A percentile compares a stretch with the other conserved stretches of the same genome.
Conservation (phyloP, 2,888 invertebrate genomes). For the Drosophila cyrtoloma region DNA sequence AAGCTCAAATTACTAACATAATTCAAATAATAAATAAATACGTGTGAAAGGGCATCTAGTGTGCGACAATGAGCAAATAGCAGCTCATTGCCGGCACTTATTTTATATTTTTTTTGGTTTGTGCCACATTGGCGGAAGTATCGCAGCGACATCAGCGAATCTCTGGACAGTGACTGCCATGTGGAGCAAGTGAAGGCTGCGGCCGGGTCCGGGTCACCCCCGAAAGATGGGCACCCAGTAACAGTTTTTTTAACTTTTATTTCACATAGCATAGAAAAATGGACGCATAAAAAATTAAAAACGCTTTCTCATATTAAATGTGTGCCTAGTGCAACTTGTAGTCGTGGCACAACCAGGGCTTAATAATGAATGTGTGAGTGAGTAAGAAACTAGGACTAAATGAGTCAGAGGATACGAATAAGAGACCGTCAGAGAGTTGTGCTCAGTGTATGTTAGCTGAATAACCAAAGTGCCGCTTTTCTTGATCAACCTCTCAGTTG, state of each 20-base stretch:
- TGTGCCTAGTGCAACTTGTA: slow-evolving; percentile 59
- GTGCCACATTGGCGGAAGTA: slow-evolving; percentile 77
- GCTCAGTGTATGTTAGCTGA: background rate
- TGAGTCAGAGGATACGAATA: background rate
- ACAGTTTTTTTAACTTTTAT: slow-evolving; percentile 33
- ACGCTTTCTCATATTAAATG: slow-evolving; percentile 78
- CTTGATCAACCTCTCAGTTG: background rate
- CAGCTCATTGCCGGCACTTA: background rate
- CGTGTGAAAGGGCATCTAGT: slow-evolving; percentile 12
- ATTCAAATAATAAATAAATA: background rate
- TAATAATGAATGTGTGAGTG: slow-evolving; percentile 58
- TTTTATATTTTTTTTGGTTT: slow-evolving; percentile 34
- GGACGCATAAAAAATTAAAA: slow-evolving; percentile 77
- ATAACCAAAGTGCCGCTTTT: background rate
- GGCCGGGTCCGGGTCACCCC: slow-evolving; percentile 20
- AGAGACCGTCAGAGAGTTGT: background rate
- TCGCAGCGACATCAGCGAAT: slow-evolving; percentile 71
- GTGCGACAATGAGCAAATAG: background rate
- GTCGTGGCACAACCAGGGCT: slow-evolving; percentile 49
- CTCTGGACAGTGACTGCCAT: slow-evolving; percentile 54
- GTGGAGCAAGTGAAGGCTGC: slow-evolving; percentile 45
- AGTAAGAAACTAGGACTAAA: slow-evolving; percentile 25
- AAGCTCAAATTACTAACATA: background rate
- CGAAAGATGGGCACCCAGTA: slow-evolving; percentile 34
- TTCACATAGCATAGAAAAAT: slow-evolving; percentile 59